Evolutionary conservation across 92 coral and sea anemone genomes (phyloP).

Genomic region (Scolanthus callimorphus): DNA sequence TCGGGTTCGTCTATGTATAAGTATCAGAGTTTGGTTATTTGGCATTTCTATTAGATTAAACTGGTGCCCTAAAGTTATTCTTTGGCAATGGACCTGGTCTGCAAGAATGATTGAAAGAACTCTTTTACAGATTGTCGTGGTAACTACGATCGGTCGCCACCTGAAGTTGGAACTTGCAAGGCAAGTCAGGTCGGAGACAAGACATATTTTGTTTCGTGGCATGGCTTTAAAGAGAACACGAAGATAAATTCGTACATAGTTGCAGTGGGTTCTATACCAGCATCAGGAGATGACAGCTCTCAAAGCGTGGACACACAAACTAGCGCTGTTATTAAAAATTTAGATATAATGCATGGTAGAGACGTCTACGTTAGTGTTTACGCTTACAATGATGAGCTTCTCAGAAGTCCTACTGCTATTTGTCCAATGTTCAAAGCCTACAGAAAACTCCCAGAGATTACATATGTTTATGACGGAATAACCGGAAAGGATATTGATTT

Average conservation of each 20-base stretch:
- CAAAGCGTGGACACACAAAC: slow-evolving; percentile 48
- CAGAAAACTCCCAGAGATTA: slow-evolving; percentile 58
- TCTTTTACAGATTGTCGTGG: slow-evolving; percentile 35
- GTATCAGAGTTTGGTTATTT: slow-evolving; percentile 36
- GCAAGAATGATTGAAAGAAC: slow-evolving; percentile 42
- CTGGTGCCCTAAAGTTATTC: slow-evolving; percentile 55
- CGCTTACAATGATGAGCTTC: slow-evolving; percentile 59
- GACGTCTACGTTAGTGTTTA: slow-evolving; percentile 56
- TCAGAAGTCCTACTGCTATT: slow-evolving; percentile 46
- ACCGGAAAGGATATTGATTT: slow-evolving; percentile 49
- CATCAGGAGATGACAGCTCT: slow-evolving; percentile 69
- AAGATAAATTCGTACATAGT: slow-evolving; percentile 55
- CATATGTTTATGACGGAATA: slow-evolving; percentile 57
- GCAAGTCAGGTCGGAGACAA: slow-evolving; percentile 75
- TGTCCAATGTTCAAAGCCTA: slow-evolving; percentile 55
- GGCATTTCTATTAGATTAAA: slow-evolving; percentile 19
- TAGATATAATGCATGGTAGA: slow-evolving; percentile 64
- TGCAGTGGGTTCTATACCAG: slow-evolving; percentile 56
- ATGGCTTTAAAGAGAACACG: slow-evolving; percentile 80
- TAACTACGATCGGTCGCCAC: slow-evolving; percentile 50
- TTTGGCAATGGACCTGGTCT: slow-evolving; percentile 74
- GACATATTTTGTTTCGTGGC: slow-evolving; percentile 71
- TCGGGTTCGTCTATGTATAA: slow-evolving; percentile 41
- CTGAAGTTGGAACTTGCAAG: slow-evolving; percentile 52
- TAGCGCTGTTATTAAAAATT: slow-evolving; percentile 30